These are phyloP conservation scores for Anolis carolinensis DNA, from an alignment of 2,113 vertebrate genomes.

Conservation along the genomic window DNA sequence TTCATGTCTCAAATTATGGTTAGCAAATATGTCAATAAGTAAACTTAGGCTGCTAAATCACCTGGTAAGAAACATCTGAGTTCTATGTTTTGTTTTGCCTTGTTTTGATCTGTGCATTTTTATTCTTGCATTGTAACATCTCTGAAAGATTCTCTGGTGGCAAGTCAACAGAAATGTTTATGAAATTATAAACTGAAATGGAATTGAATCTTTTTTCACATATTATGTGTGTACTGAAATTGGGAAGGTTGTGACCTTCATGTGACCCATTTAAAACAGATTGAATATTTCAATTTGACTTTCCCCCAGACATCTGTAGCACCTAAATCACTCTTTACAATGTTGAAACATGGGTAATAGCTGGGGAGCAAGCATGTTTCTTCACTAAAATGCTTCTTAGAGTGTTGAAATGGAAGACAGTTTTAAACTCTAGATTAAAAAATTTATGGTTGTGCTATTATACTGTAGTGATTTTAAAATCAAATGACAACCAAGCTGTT, in stretches of 20 bases:
- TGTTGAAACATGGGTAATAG: neutral
- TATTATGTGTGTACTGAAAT: neutral
- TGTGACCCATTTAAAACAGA: neutral
- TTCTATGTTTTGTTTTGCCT: neutral
- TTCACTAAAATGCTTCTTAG: neutral
- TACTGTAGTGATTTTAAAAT: neutral
- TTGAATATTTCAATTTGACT: neutral
- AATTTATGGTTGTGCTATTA: neutral
- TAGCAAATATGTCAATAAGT: neutral
- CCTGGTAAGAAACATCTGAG: neutral
- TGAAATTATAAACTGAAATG: neutral
- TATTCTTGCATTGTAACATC: neutral
- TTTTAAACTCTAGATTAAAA: neutral
- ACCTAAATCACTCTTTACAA: neutral
- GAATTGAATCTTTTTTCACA: neutral
- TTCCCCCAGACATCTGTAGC: neutral
- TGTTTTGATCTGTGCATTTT: slow-evolving; percentile 25
- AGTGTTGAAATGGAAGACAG: neutral
- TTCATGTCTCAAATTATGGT: neutral
- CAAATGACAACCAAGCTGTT: neutral
- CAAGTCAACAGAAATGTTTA: neutral
- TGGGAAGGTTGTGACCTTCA: slow-evolving; percentile 13
- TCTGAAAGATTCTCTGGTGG: neutral
- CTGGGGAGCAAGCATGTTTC: neutral
- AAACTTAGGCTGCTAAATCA: neutral